Base-by-base conservation (phyloP, 2,888 invertebrate genomes). In the Nymphalis urticae region DNA sequence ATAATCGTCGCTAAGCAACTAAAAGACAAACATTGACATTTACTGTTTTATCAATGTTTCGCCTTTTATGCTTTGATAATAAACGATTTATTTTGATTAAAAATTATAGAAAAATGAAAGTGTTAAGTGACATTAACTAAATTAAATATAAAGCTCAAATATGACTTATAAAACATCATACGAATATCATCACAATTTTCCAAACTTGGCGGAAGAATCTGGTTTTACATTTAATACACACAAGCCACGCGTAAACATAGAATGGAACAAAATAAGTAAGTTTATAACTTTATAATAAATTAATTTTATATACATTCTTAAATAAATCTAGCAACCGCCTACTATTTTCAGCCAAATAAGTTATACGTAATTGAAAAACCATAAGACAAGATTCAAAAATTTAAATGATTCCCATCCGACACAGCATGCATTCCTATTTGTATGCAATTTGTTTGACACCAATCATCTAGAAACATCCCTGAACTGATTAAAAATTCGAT, bases 211-310 rank as follows among this genome's bases (percentile, higher is more conserved):
- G 6, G 94, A 94, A 80, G 95, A 95, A 77, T 94, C 95, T 24
- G 95, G 95, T 8, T 96, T 96, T 85, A 90, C 93, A 68, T 96
- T 96, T 79, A 95, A 94, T 76, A 93, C 91, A 72, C 94, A 94
- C 76, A 93, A 94, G 74, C 91, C 94, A 32, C 91, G 94, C 72
- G 89, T 93, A 48, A 90, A 92, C 71, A 91, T 95, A 70, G 95
- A 95, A 80, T 95, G 95, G 94, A 94, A 94, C 81, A 94, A 94
- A 84, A 94, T 95, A 80, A 94, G 95, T 95, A 87, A 90, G 94
- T 93, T 66, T 2, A 19, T 53, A n/a, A n/a, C n/a, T 7, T 32
- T 51, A 32, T n/a, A 50, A 47, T 42, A 42, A 42, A 42, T 42
- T 13, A 42, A 42, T 42, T 42, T 42, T 42, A 42, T 42, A 42